Base-by-base conservation (phyloP, 2,888 invertebrate species). In the Hyppa rectilinea region DNA sequence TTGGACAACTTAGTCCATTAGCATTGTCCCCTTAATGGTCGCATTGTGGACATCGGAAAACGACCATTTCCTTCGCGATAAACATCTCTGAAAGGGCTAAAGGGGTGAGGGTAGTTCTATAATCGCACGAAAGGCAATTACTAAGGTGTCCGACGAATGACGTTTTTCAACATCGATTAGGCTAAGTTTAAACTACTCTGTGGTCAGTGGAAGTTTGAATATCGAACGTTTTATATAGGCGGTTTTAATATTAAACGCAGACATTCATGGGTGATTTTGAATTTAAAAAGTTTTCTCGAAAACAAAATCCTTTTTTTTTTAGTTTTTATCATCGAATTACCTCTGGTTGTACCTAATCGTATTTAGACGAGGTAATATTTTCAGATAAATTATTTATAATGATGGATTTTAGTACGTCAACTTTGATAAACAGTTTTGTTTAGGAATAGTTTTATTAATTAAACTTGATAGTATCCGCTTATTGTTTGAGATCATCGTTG, bases 11-110 rank as follows among this genome's bases (percentile, higher is more conserved):
- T 90, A 88, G 93, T 91, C 95, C 95, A 95, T 95, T 95, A 94
- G 92, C 88, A 91, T 92, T 94, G 94, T 94, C 87, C 89, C 89
- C 90, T 92, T 95, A 96, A 96, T 96, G 96, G 94, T 83, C 85
- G 88, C 88, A 90, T 92, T 93, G 94, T 94, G 94, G 94, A 92
- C 93, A 93, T 92, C 95, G 96, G 96, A 95, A 96, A 96, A 92
- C 94, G 95, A 90, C 93, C 95, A 96, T 96, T 96, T 96, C 96
- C 96, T 95, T 90, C 88, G 89, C 93, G 95, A 95, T 95, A 95
- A 94, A 92, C 93, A 95, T 95, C 95, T 92, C 91, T 95, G 92
- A 95, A 96, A 95, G 92, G 91, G 90, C 95, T 94, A 95, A 95
- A 95, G 94, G 95, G 94, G 94, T 92, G 93, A 92, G 92, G 90